Percentiles rank a stretch among this genome's conserved stretches.
phyloP scores from a whole-genome alignment of 2,888 invertebrate genomes.

The Aphidius colemani region DNA sequence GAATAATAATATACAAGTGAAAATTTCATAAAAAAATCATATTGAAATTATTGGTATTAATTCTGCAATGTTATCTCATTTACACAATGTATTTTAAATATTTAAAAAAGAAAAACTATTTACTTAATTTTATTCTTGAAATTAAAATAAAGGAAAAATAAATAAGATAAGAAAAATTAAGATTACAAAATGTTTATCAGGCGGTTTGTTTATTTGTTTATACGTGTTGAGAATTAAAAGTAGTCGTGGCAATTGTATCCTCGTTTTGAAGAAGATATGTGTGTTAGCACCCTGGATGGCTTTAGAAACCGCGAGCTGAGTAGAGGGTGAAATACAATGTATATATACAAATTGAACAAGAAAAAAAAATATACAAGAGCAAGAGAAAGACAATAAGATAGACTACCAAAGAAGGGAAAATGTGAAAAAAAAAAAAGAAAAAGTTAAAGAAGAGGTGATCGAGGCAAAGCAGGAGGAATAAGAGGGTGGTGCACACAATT shows the following conservation, averaged over 20 bases:
- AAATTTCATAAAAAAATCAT: too few species aligned
- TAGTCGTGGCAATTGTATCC: conserved; percentile 33
- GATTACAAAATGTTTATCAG: too few species aligned
- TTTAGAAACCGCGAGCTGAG: conserved; percentile 25
- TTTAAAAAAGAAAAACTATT: too few species aligned
- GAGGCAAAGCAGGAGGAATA: conserved; percentile 15
- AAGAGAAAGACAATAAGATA: conserved; percentile 15
- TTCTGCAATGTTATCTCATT: too few species aligned
- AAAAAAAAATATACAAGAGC: conserved; percentile 1
- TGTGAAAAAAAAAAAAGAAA: conserved; percentile 9
- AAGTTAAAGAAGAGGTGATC: conserved; percentile 19
- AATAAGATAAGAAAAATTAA: too few species aligned
- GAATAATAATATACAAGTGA: too few species aligned
- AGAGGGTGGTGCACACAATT: conserved; percentile 14
- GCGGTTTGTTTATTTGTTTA: conserved; percentile 10
- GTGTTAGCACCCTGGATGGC: conserved; percentile 24
- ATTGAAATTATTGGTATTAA: too few species aligned
- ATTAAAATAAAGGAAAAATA: too few species aligned
- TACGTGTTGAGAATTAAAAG: conserved; percentile 13
- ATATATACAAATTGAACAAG: conserved; percentile 19
- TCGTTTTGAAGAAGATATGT: conserved; percentile 17
- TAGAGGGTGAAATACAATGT: conserved; percentile 18
- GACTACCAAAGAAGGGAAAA: too few species aligned
- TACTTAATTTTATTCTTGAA: too few species aligned
- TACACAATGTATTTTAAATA: too few species aligned